phyloP scores from a whole-genome alignment of 2,113 vertebrate species.

The Ceyx cyanopectus region DNA sequence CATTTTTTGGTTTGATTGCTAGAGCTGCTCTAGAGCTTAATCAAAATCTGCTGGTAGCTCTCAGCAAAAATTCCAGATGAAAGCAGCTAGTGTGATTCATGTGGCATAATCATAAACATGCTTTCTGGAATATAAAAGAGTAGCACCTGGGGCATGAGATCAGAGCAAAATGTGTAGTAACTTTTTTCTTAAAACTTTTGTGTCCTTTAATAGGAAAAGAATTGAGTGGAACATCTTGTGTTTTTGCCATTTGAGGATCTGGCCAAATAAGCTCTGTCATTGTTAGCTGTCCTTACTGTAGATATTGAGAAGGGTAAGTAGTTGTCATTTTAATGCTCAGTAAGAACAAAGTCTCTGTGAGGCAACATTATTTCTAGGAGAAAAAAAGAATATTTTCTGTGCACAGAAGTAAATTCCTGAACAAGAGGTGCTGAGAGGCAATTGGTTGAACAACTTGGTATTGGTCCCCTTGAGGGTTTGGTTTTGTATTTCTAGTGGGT shows the following conservation, averaged over 20 bases:
- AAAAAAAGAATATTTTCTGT: not conserved
- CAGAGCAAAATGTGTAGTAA: not conserved
- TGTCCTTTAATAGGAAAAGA: constrained; percentile 1
- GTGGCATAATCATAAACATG: not conserved
- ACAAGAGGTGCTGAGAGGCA: not conserved
- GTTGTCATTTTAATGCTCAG: not conserved
- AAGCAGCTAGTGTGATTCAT: accelerated
- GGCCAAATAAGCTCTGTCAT: not conserved
- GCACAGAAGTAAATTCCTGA: not conserved
- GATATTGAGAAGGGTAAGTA: constrained; percentile 27
- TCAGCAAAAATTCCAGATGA: not conserved
- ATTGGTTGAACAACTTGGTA: not conserved
- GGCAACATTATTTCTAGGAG: not conserved
- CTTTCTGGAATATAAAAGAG: not conserved
- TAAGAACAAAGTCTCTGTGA: not conserved
- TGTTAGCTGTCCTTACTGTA: constrained; percentile 20
- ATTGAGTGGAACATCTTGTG: constrained; percentile 1
- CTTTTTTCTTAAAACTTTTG: not conserved
- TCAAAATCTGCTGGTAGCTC: not conserved
- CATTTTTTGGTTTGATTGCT: not conserved
- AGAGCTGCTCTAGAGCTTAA: not conserved
- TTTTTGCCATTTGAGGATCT: not conserved
- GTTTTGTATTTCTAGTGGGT: not conserved
- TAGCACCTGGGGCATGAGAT: not conserved
- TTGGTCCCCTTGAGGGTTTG: not conserved